A percentile compares a stretch with the other conserved stretches of the same genome.
These are phyloP conservation scores for Copsychus sechellarum DNA, from an alignment of 2,113 vertebrate genomes.

Conservation along the genomic window DNA sequence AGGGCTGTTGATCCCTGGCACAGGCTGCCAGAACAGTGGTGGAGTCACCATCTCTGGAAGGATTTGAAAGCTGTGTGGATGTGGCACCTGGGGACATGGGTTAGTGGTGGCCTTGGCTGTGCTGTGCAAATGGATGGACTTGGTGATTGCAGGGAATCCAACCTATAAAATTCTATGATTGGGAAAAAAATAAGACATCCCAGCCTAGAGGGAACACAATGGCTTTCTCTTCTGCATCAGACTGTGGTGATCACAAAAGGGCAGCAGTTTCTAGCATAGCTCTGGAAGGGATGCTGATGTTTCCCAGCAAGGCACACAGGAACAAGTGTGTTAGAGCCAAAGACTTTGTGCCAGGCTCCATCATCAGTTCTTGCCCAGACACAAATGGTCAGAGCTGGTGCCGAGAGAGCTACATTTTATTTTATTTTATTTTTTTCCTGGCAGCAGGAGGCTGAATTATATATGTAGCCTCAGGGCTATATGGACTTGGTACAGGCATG, in stretches of 20 bases:
- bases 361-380: not conserved
- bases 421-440: not conserved
- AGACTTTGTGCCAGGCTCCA: not conserved
- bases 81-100: not conserved
- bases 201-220: rapidly evolving
- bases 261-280: not conserved
- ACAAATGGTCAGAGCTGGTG: not conserved
- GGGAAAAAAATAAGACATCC: not conserved
- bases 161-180: not conserved
- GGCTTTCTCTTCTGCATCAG: not conserved
- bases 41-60: too few relatives aligned
- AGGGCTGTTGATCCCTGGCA: not conserved
- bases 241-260: not conserved
- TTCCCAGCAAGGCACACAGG: not conserved
- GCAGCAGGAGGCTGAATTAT: not conserved
- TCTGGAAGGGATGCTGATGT: not conserved
- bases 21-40: not conserved
- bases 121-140: not conserved
- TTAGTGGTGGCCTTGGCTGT: not conserved
- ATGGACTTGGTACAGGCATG: not conserved
- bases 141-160: not conserved
- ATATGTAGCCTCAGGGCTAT: not conserved
- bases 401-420: not conserved
- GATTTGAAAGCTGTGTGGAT: not conserved
- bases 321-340: not conserved